phyloP scores from a whole-genome alignment of 35 echinoderm and acorn worm species.

The Strongylocentrotus purpuratus region DNA sequence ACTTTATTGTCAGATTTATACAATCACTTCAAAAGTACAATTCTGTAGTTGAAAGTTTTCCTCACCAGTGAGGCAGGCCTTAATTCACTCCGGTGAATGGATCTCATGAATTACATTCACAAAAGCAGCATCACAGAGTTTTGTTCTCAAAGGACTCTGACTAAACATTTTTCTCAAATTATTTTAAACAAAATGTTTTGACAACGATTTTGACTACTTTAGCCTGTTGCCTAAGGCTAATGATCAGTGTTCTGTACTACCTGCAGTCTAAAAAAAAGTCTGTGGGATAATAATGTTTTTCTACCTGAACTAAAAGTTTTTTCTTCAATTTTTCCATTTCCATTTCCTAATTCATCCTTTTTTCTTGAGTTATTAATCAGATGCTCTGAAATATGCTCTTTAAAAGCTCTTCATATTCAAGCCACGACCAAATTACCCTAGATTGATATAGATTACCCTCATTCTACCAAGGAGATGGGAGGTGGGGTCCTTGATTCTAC shows the following conservation, averaged over 20 bases:
- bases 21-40: slow-evolving; percentile 12
- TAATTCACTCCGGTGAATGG: no score
- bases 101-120: not conserved
- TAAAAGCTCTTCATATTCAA: no score
- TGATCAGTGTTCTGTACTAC: not conserved
- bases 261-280: not conserved
- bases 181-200: slow-evolving; percentile 14
- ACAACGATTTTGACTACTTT: slow-evolving; percentile 16
- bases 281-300: not conserved
- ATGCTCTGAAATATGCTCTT: no score
- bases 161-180: slow-evolving; percentile 6
- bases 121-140: not conserved
- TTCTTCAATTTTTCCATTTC: not conserved
- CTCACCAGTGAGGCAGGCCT: not conserved
- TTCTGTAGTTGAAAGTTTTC: slow-evolving; percentile 4
- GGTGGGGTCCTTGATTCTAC: no score
- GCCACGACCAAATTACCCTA: no score
- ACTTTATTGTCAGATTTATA: not conserved
- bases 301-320: not conserved
- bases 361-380: no score
- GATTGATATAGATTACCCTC: no score
- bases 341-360: not conserved
- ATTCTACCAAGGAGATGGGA: no score
- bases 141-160: not conserved
- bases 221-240: not conserved